These are phyloP conservation scores for Paralichthys olivaceus DNA, from an alignment of 2,113 vertebrate genomes.

Conservation along the genomic window DNA sequence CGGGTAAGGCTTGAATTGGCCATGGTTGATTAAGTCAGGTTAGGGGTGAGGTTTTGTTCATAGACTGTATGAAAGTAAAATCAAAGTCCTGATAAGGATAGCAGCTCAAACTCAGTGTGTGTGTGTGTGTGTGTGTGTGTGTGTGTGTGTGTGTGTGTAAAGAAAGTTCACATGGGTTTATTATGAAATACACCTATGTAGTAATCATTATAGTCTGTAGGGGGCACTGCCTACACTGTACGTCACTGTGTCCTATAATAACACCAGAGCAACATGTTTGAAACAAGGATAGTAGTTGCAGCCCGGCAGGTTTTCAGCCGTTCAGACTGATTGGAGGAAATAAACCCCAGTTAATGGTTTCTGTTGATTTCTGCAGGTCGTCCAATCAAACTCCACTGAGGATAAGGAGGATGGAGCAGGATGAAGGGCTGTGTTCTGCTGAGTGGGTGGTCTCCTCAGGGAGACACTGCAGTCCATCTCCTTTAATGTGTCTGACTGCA, in stretches of 20 bases:
- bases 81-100: too few species aligned
- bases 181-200: not conserved
- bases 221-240: slow-evolving; percentile 52
- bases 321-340: not conserved
- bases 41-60: too few species aligned
- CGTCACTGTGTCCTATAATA: slow-evolving; percentile 53
- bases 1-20: too few species aligned
- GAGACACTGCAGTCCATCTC: slow-evolving; percentile 59
- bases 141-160: not conserved
- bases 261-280: slow-evolving; percentile 23
- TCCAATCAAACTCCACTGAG: slow-evolving; percentile 1
- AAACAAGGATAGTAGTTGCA: slow-evolving; percentile 3
- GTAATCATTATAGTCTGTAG: slow-evolving; percentile 45
- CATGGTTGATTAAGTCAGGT: too few species aligned
- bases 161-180: not conserved
- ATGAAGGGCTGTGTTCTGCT: slow-evolving; percentile 44
- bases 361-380: not conserved
- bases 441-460: slow-evolving; percentile 80
- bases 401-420: not conserved
- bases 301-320: not conserved
- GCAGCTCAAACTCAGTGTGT: not conserved
- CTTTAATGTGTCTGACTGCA: slow-evolving; percentile 61
- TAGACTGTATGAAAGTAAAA: not conserved
- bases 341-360: not conserved
- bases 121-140: not conserved